Percentiles rank a stretch among this genome's conserved stretches.
Conservation (phyloP, 2,113 vertebrate genomes). For the Bubo scandiacus region DNA sequence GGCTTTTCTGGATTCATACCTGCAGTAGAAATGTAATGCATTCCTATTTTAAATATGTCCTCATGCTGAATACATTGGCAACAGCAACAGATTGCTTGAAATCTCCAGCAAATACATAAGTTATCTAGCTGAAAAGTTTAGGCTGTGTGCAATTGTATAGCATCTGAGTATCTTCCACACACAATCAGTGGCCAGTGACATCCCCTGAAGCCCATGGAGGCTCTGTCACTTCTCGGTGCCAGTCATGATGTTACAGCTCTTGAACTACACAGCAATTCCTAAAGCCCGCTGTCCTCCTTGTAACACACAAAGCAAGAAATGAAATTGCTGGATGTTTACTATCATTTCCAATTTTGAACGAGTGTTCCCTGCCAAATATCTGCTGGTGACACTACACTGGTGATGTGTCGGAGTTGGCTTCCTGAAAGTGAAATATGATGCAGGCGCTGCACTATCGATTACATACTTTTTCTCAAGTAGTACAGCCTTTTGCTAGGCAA, state of each 20-base stretch:
- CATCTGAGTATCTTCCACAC: not conserved
- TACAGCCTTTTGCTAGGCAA: not conserved
- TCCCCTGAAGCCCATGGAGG: accelerated
- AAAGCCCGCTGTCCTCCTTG: accelerated
- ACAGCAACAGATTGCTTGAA: not conserved
- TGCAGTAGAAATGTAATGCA: not conserved
- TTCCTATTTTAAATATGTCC: not conserved
- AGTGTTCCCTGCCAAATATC: not conserved
- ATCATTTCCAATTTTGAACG: not conserved
- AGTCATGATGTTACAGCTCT: not conserved
- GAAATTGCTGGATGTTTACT: not conserved
- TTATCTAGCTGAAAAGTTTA: not conserved
- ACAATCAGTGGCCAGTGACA: not conserved
- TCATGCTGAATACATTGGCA: not conserved
- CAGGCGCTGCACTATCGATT: accelerated
- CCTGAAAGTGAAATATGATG: not conserved
- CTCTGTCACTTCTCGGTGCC: not conserved
- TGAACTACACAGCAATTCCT: not conserved
- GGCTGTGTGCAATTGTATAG: not conserved
- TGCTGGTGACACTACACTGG: not conserved
- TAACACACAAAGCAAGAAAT: not conserved
- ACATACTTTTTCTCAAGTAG: not conserved
- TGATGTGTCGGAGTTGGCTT: not conserved
- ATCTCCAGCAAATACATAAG: not conserved
- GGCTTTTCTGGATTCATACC: not conserved